Conservation (phyloP, 1,140 invertebrate genomes). For the Drosophila kikkawai region DNA sequence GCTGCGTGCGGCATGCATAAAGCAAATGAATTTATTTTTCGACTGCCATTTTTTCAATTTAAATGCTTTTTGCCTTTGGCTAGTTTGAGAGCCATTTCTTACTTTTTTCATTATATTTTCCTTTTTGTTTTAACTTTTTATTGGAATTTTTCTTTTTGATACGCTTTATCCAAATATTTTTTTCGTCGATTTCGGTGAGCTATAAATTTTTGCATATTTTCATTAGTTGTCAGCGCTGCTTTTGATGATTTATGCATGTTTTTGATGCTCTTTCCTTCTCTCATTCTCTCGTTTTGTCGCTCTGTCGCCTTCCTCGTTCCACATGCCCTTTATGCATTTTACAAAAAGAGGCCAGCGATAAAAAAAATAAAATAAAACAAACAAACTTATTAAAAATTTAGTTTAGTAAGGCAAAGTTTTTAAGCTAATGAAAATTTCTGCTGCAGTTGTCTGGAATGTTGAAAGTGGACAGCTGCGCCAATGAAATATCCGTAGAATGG, state of each 20-base stretch:
- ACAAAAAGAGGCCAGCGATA: slow-evolving; percentile 11
- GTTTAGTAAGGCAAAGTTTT: slow-evolving; percentile 68
- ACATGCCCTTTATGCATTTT: slow-evolving; percentile 45
- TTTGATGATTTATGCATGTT: slow-evolving; percentile 83
- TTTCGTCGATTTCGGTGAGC: slow-evolving; percentile 53
- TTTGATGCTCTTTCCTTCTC: slow-evolving; percentile 58
- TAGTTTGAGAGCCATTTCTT: slow-evolving; percentile 26
- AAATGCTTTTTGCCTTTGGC: slow-evolving; percentile 57
- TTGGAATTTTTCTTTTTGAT: slow-evolving; percentile 31
- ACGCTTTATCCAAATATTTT: slow-evolving; percentile 44
- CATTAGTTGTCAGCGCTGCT: slow-evolving; percentile 81
- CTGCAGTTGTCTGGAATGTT: slow-evolving; percentile 40
- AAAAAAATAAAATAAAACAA: slow-evolving; percentile 46
- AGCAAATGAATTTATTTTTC: slow-evolving; percentile 80
- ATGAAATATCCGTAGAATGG: slow-evolving; percentile 6
- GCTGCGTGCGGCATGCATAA: slow-evolving; percentile 61
- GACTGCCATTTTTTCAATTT: slow-evolving; percentile 71
- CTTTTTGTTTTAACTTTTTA: slow-evolving; percentile 39
- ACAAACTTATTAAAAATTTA: slow-evolving; percentile 78
- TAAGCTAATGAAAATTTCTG: slow-evolving; percentile 71
- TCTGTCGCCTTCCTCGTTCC: slow-evolving; percentile 2
- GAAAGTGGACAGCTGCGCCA: slow-evolving; percentile 32
- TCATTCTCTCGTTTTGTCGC: background rate
- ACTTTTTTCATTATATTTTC: slow-evolving; percentile 4
- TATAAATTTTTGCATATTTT: slow-evolving; percentile 83